Evolutionary conservation across 2,888 invertebrate species (phyloP), one percentile per base, ranked within the genome.

Genomic region (Perizoma affinitatum): DNA sequence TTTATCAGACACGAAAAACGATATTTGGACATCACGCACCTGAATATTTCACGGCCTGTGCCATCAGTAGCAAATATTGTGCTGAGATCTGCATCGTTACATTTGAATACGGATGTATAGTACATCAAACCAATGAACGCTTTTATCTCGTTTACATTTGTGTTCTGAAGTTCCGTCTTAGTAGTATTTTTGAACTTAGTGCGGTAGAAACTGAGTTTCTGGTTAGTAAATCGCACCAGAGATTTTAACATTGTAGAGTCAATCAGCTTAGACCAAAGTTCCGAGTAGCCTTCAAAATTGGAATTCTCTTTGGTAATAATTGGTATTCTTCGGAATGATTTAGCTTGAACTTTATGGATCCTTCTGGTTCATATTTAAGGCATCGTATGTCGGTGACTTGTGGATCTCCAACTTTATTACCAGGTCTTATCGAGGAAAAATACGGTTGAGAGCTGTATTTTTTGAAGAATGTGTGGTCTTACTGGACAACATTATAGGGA

Each of bases 1-100:
- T 61, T 66, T 7, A 69, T 33, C 11, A 66, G 49, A 48, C 43
- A 47, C 5, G 47, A 58, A 56, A 65, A 65, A 11, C 64, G 44
- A 1, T 11, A 59, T 60, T 60, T 60, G 6, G 58, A 65, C 49
- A 65, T 47, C 41, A 61, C 67, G 48, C 65, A 61, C 5, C 59
- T 61, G 11, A 65, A 68, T 63, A 68, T 68, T 65, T 68, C 65
- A 41, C 48, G 63, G 10, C 65, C 65, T 35, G 63, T 68, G 8
- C 61, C 65, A 56, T 66, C 51, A 6, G 62, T 68, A 35, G 68
- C 66, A 64, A 69, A 69, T 58, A 68, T 58, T 43, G 35, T 59
- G 41, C 33, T 33, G 34, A 58, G 56, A 53, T 66, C 61, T 44
- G 48, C 44, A 46, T 59, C 59, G 22, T 61, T 61, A 42, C 61